Evolutionary conservation across 2,113 vertebrate species (phyloP).

Genomic region (Hemicordylus capensis): DNA sequence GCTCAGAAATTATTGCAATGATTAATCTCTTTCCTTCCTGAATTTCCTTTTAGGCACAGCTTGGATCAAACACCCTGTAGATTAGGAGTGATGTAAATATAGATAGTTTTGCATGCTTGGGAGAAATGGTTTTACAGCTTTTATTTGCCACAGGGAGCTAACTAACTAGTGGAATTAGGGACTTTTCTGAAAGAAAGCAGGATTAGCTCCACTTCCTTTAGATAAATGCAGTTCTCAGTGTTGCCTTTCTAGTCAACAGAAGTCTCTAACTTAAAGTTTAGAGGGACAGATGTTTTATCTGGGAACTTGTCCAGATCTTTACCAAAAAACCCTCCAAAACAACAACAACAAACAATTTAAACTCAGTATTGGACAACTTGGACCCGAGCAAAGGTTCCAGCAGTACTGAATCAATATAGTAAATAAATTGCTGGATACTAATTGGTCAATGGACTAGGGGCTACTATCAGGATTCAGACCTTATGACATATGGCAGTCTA

Average conservation of each 20-base stretch:
- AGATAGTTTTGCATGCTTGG: not conserved
- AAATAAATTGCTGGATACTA: slow-evolving; percentile 24
- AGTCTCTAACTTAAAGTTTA: slow-evolving; percentile 40
- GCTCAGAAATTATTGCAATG: not conserved
- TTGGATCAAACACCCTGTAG: not conserved
- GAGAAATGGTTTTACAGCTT: not conserved
- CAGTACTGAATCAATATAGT: not conserved
- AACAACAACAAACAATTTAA: too few relatives aligned
- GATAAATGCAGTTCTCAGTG: slow-evolving; percentile 41
- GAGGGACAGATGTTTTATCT: slow-evolving; percentile 64
- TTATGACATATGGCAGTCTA: not conserved
- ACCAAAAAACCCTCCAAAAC: not conserved
- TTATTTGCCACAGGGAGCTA: slow-evolving; percentile 1
- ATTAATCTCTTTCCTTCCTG: not conserved
- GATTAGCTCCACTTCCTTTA: slow-evolving; percentile 25
- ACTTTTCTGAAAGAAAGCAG: slow-evolving; percentile 24
- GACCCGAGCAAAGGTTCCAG: slow-evolving; percentile 16
- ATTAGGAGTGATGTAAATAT: not conserved
- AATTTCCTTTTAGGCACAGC: not conserved
- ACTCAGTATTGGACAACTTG: slow-evolving; percentile 13
- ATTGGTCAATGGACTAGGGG: not conserved
- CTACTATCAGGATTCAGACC: not conserved
- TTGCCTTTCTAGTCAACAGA: not conserved
- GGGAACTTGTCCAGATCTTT: slow-evolving; percentile 52
- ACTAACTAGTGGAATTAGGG: slow-evolving; percentile 24